Conservation (phyloP, 2,113 vertebrate genomes). For the Australoheros scitulus region DNA sequence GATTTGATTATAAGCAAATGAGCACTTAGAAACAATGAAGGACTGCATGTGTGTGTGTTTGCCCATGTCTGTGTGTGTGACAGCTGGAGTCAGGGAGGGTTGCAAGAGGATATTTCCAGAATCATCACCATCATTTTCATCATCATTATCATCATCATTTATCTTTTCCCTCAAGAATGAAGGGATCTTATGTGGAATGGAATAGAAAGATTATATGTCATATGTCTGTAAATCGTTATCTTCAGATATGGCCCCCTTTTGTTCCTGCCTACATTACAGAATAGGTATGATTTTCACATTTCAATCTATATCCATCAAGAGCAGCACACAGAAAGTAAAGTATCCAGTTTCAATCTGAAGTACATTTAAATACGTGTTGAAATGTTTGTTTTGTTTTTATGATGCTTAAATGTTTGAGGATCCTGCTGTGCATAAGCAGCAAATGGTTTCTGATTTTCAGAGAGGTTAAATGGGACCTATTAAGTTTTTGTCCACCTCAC, state of each 20-base stretch:
- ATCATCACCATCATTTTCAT: not conserved
- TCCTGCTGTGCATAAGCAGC: not conserved
- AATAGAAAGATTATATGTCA: not conserved
- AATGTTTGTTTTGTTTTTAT: too few species aligned
- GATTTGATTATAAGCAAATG: conserved; percentile 13
- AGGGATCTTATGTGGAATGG: not conserved
- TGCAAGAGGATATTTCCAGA: not conserved
- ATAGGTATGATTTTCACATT: not conserved
- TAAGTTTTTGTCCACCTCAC: too few species aligned
- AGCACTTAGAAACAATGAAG: not conserved
- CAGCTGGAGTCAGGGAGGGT: not conserved
- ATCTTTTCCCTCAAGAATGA: not conserved
- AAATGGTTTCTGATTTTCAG: too few species aligned
- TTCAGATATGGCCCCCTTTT: not conserved
- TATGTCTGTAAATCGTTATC: not conserved
- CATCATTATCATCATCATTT: not conserved
- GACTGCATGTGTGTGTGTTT: not conserved
- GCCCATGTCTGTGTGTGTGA: not conserved
- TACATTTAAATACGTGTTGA: not conserved
- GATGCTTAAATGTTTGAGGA: conserved; percentile 3
- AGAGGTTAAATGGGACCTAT: too few species aligned
- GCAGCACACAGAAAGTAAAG: conserved; percentile 7
- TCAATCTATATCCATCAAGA: not conserved
- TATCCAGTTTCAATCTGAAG: not conserved
- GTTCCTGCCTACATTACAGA: not conserved